phyloP scores from a whole-genome alignment of 1,140 invertebrate species.

The Drosophila nasuta region DNA sequence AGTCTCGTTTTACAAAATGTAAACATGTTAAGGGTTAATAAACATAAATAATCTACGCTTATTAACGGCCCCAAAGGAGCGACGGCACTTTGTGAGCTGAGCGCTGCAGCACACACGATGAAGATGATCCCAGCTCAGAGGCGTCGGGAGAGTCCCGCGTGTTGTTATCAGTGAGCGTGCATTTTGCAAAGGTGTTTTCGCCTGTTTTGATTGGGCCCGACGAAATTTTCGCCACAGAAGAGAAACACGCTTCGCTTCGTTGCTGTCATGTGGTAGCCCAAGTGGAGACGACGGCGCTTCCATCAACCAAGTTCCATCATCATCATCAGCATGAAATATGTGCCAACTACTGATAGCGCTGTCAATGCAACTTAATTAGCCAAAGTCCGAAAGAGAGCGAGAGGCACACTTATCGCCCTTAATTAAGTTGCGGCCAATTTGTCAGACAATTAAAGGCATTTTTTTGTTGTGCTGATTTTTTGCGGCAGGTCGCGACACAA shows the following conservation, averaged over 20 bases:
- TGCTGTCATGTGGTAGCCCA: slow-evolving; percentile 35
- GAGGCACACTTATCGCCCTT: slow-evolving; percentile 62
- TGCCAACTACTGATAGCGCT: slow-evolving; percentile 65
- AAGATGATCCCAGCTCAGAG: slow-evolving; percentile 19
- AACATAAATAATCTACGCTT: slow-evolving; percentile 85
- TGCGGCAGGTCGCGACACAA: slow-evolving; percentile 64
- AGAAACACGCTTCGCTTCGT: not conserved
- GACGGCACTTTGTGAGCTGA: slow-evolving; percentile 38
- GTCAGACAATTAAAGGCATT: slow-evolving; percentile 74
- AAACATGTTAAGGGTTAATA: slow-evolving; percentile 85
- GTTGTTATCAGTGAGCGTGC: slow-evolving; percentile 71
- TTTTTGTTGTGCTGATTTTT: slow-evolving; percentile 7
- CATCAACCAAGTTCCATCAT: slow-evolving; percentile 41
- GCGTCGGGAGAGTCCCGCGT: slow-evolving; percentile 14
- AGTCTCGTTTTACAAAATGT: slow-evolving; percentile 85
- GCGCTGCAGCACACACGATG: not conserved
- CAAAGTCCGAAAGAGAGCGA: slow-evolving; percentile 7
- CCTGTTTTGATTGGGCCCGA: slow-evolving; percentile 64
- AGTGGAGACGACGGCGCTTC: slow-evolving; percentile 23
- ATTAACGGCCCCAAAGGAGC: slow-evolving; percentile 70
- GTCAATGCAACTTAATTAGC: slow-evolving; percentile 76
- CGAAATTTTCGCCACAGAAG: not conserved
- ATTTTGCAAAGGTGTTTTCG: slow-evolving; percentile 82
- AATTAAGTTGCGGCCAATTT: slow-evolving; percentile 82
- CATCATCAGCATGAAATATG: slow-evolving; percentile 70